Percentiles rank a stretch among this genome's conserved stretches.
Conservation (phyloP, 2,113 vertebrate species). For the Centrocercus urophasianus region DNA sequence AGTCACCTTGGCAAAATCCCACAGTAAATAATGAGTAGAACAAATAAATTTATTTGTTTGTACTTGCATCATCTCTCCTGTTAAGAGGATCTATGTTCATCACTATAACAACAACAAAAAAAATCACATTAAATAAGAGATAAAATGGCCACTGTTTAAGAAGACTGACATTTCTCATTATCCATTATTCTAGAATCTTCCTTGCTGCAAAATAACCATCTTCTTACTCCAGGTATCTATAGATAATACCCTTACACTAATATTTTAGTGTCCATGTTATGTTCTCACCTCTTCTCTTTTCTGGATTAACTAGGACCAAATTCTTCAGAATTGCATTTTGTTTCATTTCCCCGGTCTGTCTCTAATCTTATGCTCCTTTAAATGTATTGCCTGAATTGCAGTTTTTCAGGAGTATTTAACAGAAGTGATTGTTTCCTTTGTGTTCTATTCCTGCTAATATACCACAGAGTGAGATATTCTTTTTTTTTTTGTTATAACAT, state of each 20-base stretch:
- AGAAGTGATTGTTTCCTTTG: background rate
- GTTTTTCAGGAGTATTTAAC: background rate
- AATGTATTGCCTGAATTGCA: background rate
- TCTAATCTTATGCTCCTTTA: background rate
- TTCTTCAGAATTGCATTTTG: background rate
- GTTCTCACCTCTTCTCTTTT: background rate
- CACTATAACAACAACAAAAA: background rate
- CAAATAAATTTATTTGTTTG: conserved; percentile 14
- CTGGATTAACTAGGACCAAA: background rate
- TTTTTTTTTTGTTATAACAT: background rate
- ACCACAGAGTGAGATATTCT: background rate
- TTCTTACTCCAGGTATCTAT: background rate
- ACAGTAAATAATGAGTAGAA: background rate
- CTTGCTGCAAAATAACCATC: background rate
- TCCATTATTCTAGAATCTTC: background rate
- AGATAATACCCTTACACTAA: background rate
- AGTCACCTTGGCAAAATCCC: conserved; percentile 35
- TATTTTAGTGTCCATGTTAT: background rate
- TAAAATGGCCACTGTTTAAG: background rate
- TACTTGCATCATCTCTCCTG: background rate
- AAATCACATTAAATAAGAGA: background rate
- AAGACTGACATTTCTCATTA: background rate
- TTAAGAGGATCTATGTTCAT: background rate
- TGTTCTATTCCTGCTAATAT: background rate
- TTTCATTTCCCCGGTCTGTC: background rate